These are phyloP conservation scores for Epistrophella euchroma DNA, from an alignment of 2,888 invertebrate genomes.

Conservation along the genomic window DNA sequence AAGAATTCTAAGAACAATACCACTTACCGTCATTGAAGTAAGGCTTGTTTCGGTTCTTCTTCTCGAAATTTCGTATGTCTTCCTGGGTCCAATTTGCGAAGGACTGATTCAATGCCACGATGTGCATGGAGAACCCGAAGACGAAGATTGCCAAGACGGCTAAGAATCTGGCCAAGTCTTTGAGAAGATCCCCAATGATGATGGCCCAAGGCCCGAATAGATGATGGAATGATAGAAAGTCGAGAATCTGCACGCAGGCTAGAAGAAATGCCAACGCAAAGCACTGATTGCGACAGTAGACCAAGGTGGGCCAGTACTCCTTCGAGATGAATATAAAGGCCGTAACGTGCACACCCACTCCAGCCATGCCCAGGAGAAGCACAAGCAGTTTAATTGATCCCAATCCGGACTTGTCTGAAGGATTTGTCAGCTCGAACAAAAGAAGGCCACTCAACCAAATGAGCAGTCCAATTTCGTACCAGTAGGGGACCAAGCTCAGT, in stretches of 20 bases:
- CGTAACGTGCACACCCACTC: constrained; percentile 94
- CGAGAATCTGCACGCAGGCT: constrained; percentile 98
- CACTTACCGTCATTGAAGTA: constrained; percentile 91
- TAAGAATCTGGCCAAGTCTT: constrained; percentile 97
- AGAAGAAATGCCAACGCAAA: constrained; percentile 97
- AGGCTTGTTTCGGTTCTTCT: constrained; percentile 84
- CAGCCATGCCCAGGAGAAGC: constrained; percentile 94
- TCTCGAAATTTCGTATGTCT: constrained; percentile 86
- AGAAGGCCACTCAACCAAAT: constrained; percentile 97
- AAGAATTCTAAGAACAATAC: constrained; percentile 72
- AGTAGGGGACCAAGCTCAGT: constrained; percentile 92
- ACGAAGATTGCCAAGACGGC: constrained; percentile 99
- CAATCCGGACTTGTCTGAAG: constrained; percentile 98
- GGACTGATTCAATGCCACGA: constrained; percentile 97
- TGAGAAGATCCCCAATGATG: constrained; percentile 97
- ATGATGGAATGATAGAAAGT: constrained; percentile 99
- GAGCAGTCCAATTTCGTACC: constrained; percentile 98
- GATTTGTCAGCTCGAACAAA: constrained; percentile 98
- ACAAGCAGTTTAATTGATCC: constrained; percentile 97
- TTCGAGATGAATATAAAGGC: constrained; percentile 89
- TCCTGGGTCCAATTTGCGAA: constrained; percentile 89
- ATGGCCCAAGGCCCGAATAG: constrained; percentile 99
- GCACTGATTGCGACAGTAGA: constrained; percentile 98
- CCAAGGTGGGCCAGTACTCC: constrained; percentile 92
- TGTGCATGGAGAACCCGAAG: constrained; percentile 98